Base-by-base conservation (phyloP, 1,140 invertebrate species). In the Neoseiulus cucumeris region DNA sequence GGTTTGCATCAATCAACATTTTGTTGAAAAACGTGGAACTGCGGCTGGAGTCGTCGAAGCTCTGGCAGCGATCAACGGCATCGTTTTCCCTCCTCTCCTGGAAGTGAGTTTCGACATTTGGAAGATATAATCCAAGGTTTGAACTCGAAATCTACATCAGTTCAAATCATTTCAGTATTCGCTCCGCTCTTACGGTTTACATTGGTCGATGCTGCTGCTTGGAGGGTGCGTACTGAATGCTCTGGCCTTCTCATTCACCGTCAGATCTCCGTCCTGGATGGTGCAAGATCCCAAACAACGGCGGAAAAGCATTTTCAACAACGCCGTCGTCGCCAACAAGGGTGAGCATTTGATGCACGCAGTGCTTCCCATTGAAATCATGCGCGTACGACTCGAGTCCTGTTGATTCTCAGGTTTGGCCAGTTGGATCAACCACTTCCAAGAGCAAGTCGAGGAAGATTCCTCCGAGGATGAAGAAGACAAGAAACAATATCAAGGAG, bases 1-100 rank as follows among this genome's bases (percentile, higher is more conserved):
- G 51, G 51, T 59, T 17, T 59, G 51, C 51, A 59, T 59, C 17
- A 59, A 59, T 59, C 51, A 59, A 20, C 51, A 59, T 25, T 59
- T 59, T 20, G 51, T 59, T 2, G 51, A 59, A 59, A 59, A 59
- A 33, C 51, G 51, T 14, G 51, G 51, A 18, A 59, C 51, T 59
- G 51, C 51, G 22, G 51, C 51, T 9, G 51, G 51, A 4, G 51
- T 59, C 14, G 51, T 59, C 17, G 51, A 59, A 25, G 51, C 51
- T 25, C 51, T 59, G 6, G 51, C 51, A 59, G 51, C 51, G 22
- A 59, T 59, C 1, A 59, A 59, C 33, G 51, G 51, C 14, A 59
- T 59, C 9, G 51, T 59, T 25, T 59, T 59, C 51, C 51, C 51
- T 25, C 51, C 51, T 18, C 22, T 59, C 2, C 22, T 59, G 17